Evolutionary conservation across 1,140 invertebrate genomes (phyloP).

Genomic region (Procambarus clarkii): DNA sequence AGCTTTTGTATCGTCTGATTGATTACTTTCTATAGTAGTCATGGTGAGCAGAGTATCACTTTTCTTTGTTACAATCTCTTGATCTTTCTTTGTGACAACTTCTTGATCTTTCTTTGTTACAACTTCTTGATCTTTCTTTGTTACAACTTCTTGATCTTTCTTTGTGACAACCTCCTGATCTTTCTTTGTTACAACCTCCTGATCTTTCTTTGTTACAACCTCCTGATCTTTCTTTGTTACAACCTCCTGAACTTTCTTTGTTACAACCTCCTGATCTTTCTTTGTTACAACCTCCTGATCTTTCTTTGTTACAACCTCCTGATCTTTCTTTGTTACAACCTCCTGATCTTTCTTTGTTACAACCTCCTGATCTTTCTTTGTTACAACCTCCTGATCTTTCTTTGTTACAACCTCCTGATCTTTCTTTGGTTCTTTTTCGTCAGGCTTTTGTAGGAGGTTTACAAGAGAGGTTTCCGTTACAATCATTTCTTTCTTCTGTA

Average conservation of each 20-base stretch:
- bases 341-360: too few species aligned
- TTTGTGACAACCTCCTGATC: too few species aligned
- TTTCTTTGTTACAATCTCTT: neutral
- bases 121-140: neutral
- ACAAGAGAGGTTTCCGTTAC: neutral
- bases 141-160: too few species aligned
- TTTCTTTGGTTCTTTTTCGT: slow-evolving; percentile 2
- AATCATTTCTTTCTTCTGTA: neutral
- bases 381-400: neutral
- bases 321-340: too few species aligned
- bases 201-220: too few species aligned
- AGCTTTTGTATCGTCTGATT: slow-evolving; percentile 42
- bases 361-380: too few species aligned
- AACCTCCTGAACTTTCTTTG: too few species aligned
- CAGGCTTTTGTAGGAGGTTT: neutral
- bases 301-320: too few species aligned
- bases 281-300: too few species aligned
- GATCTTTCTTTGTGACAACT: neutral
- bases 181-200: too few species aligned
- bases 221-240: too few species aligned
- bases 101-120: neutral
- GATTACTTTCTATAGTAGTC: neutral
- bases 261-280: too few species aligned
- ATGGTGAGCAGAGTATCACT: slow-evolving; percentile 1
- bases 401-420: neutral